A percentile compares a stretch with the other conserved stretches of the same genome.
phyloP scores from a whole-genome alignment of 2,797 vertebrate genomes.

The Alfaro cultratus region DNA sequence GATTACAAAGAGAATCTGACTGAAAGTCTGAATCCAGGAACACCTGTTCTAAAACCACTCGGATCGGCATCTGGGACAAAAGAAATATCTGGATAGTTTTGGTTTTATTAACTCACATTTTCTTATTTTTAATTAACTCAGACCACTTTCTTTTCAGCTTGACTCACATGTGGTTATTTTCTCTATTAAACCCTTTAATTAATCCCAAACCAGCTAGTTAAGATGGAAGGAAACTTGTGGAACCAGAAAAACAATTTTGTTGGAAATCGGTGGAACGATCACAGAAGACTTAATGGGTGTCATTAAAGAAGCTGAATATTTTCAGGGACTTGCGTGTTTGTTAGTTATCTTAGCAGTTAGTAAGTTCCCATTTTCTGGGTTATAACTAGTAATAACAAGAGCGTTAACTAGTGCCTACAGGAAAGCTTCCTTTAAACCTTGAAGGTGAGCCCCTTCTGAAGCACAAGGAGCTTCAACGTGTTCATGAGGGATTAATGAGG shows the following conservation, averaged over 20 bases:
- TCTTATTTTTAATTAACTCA: not conserved
- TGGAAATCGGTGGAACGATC: not conserved
- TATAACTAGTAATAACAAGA: not conserved
- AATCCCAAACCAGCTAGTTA: not conserved
- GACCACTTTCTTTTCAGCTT: not conserved
- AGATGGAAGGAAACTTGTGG: not conserved
- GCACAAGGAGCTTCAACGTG: conserved; percentile 19
- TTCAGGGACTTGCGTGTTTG: not conserved
- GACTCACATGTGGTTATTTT: not conserved
- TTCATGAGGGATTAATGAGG: conserved; percentile 2
- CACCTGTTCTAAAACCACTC: not conserved
- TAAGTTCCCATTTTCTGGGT: not conserved
- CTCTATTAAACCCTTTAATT: not conserved
- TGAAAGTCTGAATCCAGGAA: not conserved
- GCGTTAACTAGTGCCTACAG: not conserved
- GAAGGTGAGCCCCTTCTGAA: conserved; percentile 19
- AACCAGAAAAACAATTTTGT: not conserved
- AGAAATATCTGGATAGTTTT: not conserved
- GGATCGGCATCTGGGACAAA: not conserved
- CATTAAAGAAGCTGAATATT: not conserved
- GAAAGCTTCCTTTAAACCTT: not conserved
- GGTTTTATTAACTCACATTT: not conserved
- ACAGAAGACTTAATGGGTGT: not conserved
- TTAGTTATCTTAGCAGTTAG: not conserved
- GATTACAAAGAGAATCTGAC: not conserved